These are phyloP conservation scores for Morpho deidamia DNA, from an alignment of 2,888 invertebrate genomes.

Conservation along the genomic window DNA sequence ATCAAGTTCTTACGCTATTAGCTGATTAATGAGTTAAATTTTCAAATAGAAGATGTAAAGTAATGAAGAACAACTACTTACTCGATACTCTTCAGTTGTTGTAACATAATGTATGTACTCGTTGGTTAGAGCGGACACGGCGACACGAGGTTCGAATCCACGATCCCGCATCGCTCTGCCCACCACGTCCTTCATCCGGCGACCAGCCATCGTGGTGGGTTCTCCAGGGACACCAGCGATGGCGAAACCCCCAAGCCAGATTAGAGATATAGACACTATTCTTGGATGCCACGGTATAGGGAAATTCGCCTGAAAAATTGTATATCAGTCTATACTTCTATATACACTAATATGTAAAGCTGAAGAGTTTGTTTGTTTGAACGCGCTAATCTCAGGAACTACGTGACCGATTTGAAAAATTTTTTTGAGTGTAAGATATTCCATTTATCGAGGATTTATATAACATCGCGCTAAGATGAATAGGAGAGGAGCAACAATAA, in stretches of 20 bases:
- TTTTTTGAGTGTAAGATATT: no score
- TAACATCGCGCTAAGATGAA: no score
- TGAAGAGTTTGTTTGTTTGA: no score
- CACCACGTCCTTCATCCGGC: constrained; percentile 77
- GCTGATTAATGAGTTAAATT: no score
- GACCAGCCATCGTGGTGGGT: constrained; percentile 92
- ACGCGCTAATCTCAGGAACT: no score
- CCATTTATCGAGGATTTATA: no score
- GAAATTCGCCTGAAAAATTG: constrained; percentile 50
- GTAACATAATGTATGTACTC: constrained; percentile 89
- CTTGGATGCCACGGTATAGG: constrained; percentile 90
- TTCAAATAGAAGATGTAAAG: no score
- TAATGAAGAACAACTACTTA: constrained; percentile 34
- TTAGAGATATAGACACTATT: constrained; percentile 84
- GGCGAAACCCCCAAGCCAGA: constrained; percentile 83
- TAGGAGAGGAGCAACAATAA: no score
- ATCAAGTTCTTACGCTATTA: no score
- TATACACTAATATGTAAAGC: no score
- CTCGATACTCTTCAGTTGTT: constrained; percentile 88
- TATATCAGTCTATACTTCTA: constrained; percentile 26
- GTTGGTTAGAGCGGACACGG: constrained; percentile 88
- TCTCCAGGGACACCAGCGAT: constrained; percentile 90
- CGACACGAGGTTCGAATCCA: constrained; percentile 69
- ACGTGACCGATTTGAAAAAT: no score
- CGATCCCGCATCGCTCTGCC: constrained; percentile 54